Evolutionary conservation across 2,888 invertebrate species (phyloP).

Genomic region (Cephonodes hylas): DNA sequence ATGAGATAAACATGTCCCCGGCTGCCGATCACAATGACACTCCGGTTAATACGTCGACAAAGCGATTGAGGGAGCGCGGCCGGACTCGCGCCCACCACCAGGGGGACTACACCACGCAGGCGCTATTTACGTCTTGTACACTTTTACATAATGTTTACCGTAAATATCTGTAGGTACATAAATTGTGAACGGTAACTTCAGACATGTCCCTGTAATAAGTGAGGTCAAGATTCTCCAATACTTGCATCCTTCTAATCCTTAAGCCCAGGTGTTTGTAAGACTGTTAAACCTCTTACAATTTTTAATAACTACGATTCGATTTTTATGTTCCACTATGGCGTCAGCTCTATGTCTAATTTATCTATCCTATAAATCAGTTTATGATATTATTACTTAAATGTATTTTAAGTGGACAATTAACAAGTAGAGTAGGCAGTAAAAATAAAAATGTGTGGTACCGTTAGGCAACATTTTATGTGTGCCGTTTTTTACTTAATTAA

Average conservation of each 20-base stretch:
- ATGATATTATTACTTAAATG: no score
- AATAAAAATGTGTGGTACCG: not conserved
- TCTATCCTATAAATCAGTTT: no score
- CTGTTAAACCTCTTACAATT: no score
- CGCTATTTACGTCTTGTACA: no score
- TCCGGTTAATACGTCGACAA: constrained; percentile 10
- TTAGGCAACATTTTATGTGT: not conserved
- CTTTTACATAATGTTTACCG: not conserved
- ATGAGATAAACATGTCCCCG: constrained; percentile 22
- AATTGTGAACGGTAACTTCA: no score
- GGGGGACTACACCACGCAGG: not conserved
- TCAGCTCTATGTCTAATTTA: no score
- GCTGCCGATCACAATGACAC: constrained; percentile 11
- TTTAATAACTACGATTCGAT: no score
- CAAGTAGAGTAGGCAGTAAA: not conserved
- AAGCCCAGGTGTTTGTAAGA: no score
- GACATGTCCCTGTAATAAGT: no score
- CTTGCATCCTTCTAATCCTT: no score
- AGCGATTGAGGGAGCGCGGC: not conserved
- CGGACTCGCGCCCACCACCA: not conserved
- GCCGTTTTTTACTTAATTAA: not conserved
- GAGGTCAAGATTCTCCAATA: no score
- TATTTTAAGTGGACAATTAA: not conserved
- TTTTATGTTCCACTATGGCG: no score
- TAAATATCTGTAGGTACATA: not conserved